phyloP scores from a whole-genome alignment of 1,140 invertebrate genomes.

The Drosophila obscura region DNA sequence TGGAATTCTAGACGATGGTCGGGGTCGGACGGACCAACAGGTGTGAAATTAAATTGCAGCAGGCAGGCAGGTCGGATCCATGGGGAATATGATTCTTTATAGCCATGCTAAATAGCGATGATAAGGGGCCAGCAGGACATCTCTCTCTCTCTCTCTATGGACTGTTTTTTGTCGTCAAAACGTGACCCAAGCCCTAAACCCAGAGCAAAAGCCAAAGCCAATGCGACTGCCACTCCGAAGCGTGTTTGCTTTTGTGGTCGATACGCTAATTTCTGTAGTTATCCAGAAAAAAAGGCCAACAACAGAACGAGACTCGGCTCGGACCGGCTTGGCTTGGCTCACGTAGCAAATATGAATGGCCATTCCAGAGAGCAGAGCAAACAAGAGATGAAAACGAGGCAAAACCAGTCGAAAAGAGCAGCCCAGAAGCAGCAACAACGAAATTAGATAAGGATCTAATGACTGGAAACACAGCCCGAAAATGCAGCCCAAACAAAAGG shows the following conservation, averaged over 20 bases:
- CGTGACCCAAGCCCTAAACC: slow-evolving; percentile 52
- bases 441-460: slow-evolving; percentile 79
- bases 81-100: slow-evolving; percentile 52
- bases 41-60: slow-evolving; percentile 67
- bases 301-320: background rate
- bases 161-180: slow-evolving; percentile 41
- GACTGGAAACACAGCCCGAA: slow-evolving; percentile 42
- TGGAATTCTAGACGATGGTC: slow-evolving; percentile 39
- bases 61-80: slow-evolving; percentile 28
- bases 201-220: slow-evolving; percentile 9
- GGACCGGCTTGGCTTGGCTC: slow-evolving; percentile 22
- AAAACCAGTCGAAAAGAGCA: slow-evolving; percentile 55
- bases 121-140: slow-evolving; percentile 31
- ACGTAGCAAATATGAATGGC: slow-evolving; percentile 77
- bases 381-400: slow-evolving; percentile 53
- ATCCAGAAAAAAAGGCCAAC: slow-evolving; percentile 65
- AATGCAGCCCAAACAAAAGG: slow-evolving; percentile 41
- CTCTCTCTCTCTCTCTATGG: background rate
- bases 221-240: slow-evolving; percentile 21
- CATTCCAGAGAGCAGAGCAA: slow-evolving; percentile 7
- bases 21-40: slow-evolving; percentile 36
- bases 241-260: slow-evolving; percentile 78
- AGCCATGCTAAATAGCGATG: slow-evolving; percentile 41
- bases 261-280: slow-evolving; percentile 81
- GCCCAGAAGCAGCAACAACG: slow-evolving; percentile 27